phyloP scores from a whole-genome alignment of 2,113 vertebrate genomes.

The Leptocoma aspasia region DNA sequence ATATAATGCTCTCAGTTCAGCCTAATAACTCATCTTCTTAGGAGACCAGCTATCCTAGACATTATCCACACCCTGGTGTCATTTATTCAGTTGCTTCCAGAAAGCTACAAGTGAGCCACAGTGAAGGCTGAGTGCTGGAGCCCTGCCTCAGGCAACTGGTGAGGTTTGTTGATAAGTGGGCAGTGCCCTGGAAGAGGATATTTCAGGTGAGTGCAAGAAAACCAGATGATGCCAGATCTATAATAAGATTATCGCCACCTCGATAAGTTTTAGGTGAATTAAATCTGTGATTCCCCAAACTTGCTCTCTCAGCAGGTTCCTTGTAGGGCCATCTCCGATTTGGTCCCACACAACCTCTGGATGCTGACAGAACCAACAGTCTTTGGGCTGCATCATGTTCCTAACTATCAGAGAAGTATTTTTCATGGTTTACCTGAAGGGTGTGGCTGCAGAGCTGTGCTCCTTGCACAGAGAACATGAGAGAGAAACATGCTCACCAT shows the following conservation, averaged over 20 bases:
- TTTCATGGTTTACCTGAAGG: background rate
- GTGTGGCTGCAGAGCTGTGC: background rate
- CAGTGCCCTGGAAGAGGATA: background rate
- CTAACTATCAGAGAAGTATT: background rate
- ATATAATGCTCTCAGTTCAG: background rate
- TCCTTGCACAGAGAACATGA: background rate
- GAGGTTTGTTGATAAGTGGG: background rate
- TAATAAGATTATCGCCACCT: background rate
- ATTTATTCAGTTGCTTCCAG: background rate
- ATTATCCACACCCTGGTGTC: background rate
- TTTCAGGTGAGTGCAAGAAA: background rate
- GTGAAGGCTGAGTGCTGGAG: fast-evolving
- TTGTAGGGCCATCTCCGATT: background rate
- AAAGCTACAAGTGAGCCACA: background rate
- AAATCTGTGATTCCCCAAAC: background rate
- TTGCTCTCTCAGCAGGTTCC: background rate
- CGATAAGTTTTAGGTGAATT: background rate
- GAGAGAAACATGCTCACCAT: background rate
- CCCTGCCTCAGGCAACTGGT: background rate
- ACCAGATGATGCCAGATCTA: background rate
- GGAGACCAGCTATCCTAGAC: background rate
- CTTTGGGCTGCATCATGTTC: background rate
- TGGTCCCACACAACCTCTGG: background rate
- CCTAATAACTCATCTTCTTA: background rate
- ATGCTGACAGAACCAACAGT: background rate